Percentiles rank a stretch among this genome's conserved stretches.
phyloP scores from a whole-genome alignment of 2,113 vertebrate species.

The Galeopterus variegatus region DNA sequence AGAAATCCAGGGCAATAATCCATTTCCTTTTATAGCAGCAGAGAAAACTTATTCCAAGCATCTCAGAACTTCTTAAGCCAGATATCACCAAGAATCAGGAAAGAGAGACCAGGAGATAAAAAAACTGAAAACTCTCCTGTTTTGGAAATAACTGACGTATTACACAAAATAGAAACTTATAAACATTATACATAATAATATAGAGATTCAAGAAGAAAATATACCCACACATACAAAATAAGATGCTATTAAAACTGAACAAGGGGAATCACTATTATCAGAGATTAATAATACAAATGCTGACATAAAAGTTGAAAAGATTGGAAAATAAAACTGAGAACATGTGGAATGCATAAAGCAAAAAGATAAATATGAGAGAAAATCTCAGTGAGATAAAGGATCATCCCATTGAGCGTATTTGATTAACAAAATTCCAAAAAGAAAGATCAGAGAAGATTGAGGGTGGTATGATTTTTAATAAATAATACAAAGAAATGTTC shows the following conservation, averaged over 20 bases:
- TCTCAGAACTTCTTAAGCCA: not conserved
- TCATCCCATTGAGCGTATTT: not conserved
- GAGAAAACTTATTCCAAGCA: not conserved
- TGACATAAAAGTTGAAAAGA: not conserved
- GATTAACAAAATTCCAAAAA: not conserved
- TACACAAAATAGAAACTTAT: not conserved
- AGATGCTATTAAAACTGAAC: not conserved
- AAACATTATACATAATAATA: not conserved
- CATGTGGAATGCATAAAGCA: not conserved
- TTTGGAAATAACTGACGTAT: not conserved
- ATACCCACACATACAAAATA: not conserved
- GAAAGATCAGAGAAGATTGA: conserved; percentile 13
- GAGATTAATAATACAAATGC: not conserved
- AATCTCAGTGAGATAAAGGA: not conserved
- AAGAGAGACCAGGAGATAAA: not conserved
- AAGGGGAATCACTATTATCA: not conserved
- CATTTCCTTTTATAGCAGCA: not conserved
- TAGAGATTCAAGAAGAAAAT: not conserved
- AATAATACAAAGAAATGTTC: conserved; percentile 4
- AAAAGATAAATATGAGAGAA: not conserved
- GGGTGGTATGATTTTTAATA: not conserved
- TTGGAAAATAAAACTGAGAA: not conserved
- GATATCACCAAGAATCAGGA: not conserved
- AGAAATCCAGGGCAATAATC: not conserved
- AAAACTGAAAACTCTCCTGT: not conserved